Conservation (phyloP, 2,113 vertebrate genomes). For the Sphyrna mokarran region DNA sequence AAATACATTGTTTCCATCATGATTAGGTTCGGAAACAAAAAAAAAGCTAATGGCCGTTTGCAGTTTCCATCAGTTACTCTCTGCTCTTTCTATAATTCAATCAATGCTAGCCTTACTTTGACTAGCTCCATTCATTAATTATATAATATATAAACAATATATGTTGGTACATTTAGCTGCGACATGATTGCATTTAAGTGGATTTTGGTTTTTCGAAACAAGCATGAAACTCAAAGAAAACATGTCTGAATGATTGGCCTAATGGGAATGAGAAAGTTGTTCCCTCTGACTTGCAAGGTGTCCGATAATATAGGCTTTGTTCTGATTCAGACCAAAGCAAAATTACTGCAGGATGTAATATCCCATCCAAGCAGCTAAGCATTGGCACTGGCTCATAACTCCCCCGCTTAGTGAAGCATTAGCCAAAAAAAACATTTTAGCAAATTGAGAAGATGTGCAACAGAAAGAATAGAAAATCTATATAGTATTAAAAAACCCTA, state of each 20-base stretch:
- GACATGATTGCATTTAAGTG: background rate
- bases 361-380: background rate
- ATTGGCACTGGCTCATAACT: background rate
- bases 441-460: background rate
- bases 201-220: slow-evolving; percentile 1
- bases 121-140: background rate
- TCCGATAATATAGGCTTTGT: background rate
- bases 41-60: background rate
- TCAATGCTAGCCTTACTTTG: background rate
- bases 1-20: background rate
- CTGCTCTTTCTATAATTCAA: background rate
- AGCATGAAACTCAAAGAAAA: background rate
- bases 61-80: background rate
- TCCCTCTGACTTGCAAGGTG: background rate
- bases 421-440: background rate
- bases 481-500: background rate
- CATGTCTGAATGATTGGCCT: too few species aligned
- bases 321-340: background rate
- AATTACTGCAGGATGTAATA: background rate
- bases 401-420: background rate
- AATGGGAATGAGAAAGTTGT: slow-evolving; percentile 2
- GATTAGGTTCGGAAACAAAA: background rate
- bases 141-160: background rate
- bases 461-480: background rate
- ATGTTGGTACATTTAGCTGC: background rate